phyloP scores from a whole-genome alignment of 2,888 invertebrate genomes.

The Hemistola chrysoprasaria region DNA sequence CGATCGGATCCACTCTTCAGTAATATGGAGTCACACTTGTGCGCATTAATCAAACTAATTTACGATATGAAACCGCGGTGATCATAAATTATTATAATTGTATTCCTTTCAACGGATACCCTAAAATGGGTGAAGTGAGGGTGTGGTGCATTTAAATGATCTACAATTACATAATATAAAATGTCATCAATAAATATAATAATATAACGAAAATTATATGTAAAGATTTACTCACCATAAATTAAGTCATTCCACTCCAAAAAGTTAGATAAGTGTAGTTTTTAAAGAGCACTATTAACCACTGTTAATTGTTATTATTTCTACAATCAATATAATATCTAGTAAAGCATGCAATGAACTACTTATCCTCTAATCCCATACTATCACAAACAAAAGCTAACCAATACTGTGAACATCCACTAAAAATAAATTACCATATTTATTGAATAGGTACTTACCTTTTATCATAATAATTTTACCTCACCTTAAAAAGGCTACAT shows the following conservation, averaged over 20 bases:
- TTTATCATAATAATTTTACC: slow-evolving; percentile 52
- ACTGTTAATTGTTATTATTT: slow-evolving; percentile 38
- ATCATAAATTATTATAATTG: slow-evolving; percentile 32
- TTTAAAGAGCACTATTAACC: slow-evolving; percentile 53
- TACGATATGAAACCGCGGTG: slow-evolving; percentile 36
- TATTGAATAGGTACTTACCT: slow-evolving; percentile 59
- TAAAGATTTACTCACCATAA: slow-evolving; percentile 63
- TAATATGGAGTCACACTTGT: slow-evolving; percentile 48
- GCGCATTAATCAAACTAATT: slow-evolving; percentile 36
- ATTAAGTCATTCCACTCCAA: slow-evolving; percentile 48
- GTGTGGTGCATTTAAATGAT: slow-evolving; percentile 56
- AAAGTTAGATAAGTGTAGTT: slow-evolving; percentile 44
- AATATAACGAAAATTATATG: slow-evolving; percentile 15
- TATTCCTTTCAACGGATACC: slow-evolving; percentile 33
- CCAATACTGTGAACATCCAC: slow-evolving; percentile 39
- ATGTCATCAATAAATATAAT: slow-evolving; percentile 29
- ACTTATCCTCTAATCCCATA: slow-evolving; percentile 53
- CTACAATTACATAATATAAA: slow-evolving; percentile 45
- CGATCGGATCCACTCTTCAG: slow-evolving; percentile 49
- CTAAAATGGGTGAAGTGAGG: slow-evolving; percentile 48
- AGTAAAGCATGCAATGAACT: slow-evolving; percentile 62
- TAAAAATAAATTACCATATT: slow-evolving; percentile 34
- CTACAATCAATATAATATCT: slow-evolving; percentile 34
- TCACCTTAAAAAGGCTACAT: slow-evolving; percentile 73
- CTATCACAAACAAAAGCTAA: slow-evolving; percentile 62